Conservation (phyloP, 1,140 invertebrate genomes). For the Drosophila miranda region DNA sequence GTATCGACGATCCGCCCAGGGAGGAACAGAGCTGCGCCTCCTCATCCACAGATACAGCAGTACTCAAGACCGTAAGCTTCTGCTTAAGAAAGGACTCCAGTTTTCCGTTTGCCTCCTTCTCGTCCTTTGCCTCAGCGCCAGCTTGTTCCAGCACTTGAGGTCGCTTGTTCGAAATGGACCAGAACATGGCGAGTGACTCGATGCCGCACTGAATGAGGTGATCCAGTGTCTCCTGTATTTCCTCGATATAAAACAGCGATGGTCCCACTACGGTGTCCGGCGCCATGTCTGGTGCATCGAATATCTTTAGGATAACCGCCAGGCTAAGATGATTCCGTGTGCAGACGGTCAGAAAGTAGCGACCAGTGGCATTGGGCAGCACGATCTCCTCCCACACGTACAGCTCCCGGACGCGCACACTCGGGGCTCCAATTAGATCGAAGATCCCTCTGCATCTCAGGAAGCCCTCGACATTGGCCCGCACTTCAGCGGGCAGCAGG, state of each 20-base stretch:
- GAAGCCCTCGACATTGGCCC: constrained; percentile 88
- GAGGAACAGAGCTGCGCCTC: constrained; percentile 69
- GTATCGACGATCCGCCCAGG: constrained; percentile 73
- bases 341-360: constrained; percentile 89
- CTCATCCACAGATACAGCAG: constrained; percentile 48
- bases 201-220: constrained; percentile 87
- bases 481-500: constrained; percentile 87
- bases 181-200: constrained; percentile 85
- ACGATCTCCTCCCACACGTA: constrained; percentile 91
- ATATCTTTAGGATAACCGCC: constrained; percentile 88
- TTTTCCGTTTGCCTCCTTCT: constrained; percentile 50
- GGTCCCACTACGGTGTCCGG: constrained; percentile 61
- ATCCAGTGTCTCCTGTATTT: constrained; percentile 87
- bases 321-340: constrained; percentile 89
- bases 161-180: constrained; percentile 84
- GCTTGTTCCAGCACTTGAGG: constrained; percentile 77
- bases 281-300: constrained; percentile 81
- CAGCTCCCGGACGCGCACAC: constrained; percentile 86
- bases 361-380: constrained; percentile 81
- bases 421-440: constrained; percentile 84
- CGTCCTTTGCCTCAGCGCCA: constrained; percentile 25
- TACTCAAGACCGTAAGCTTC: constrained; percentile 83
- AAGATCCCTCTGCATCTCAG: constrained; percentile 87
- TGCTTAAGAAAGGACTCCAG: constrained; percentile 84
- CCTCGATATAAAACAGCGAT: constrained; percentile 84